Percentiles rank a stretch among this genome's conserved stretches.
These are phyloP conservation scores for Caenorhabditis sulstoni DNA, from an alignment of 2,888 invertebrate genomes.

Conservation along the genomic window DNA sequence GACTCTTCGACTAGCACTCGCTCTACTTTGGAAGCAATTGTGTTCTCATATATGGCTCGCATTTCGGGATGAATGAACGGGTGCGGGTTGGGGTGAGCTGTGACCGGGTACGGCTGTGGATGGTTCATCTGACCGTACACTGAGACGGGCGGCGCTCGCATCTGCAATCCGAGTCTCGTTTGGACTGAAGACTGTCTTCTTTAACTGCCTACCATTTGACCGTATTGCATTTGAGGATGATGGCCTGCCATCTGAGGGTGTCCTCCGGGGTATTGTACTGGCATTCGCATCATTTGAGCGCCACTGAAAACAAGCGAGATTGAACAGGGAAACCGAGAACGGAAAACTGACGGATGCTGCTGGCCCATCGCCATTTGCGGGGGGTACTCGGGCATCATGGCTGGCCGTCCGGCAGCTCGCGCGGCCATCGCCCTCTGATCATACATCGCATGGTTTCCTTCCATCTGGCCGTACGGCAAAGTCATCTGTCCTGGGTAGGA, in stretches of 20 bases:
- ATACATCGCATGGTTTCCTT: conserved; percentile 52
- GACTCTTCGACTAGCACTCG: conserved; percentile 20
- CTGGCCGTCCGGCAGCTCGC: conserved; percentile 35
- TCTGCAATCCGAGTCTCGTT: conserved; percentile 18
- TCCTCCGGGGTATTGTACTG: conserved; percentile 35
- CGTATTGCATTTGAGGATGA: conserved; percentile 37
- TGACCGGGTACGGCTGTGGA: conserved; percentile 41
- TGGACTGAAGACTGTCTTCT: background rate
- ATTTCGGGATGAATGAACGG: conserved; percentile 11
- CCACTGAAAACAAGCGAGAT: conserved; percentile 7
- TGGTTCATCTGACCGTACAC: conserved; percentile 46
- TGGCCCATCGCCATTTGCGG: conserved; percentile 47
- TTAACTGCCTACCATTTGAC: conserved; percentile 33
- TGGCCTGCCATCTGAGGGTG: conserved; percentile 35
- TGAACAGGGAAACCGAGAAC: background rate
- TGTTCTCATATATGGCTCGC: background rate
- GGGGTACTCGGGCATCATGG: conserved; percentile 50
- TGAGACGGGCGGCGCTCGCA: conserved; percentile 46
- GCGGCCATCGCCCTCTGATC: conserved; percentile 36
- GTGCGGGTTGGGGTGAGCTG: conserved; percentile 40
- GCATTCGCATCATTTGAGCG: conserved; percentile 39
- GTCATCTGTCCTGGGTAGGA: conserved; percentile 34
- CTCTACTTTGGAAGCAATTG: background rate
- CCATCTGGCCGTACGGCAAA: conserved; percentile 56
- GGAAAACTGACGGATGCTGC: conserved; percentile 31